These are phyloP conservation scores for Anisognathus igniventris DNA, from an alignment of 2,797 vertebrate genomes.

Conservation along the genomic window DNA sequence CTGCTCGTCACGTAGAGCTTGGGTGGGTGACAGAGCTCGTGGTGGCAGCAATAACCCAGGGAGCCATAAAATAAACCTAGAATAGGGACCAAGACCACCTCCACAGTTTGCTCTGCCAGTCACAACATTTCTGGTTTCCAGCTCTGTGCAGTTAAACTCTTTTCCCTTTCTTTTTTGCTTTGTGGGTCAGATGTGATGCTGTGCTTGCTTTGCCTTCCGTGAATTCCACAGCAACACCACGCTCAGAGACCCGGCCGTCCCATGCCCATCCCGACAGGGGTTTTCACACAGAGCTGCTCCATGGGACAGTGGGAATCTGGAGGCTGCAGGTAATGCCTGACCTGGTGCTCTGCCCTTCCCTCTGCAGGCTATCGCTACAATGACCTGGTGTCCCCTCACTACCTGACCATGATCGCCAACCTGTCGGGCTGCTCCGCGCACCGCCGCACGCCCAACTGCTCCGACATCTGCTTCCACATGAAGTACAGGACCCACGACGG, in stretches of 20 bases:
- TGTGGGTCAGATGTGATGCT: neutral
- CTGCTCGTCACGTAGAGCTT: conserved; percentile 22
- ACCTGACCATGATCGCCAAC: conserved; percentile 73
- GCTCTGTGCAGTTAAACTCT: neutral
- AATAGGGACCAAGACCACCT: neutral
- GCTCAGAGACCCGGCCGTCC: fast-evolving
- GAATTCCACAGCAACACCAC: fast-evolving
- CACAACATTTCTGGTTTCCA: neutral
- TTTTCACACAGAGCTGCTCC: neutral
- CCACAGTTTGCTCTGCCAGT: neutral
- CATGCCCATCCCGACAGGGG: fast-evolving
- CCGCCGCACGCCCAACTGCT: conserved; percentile 68
- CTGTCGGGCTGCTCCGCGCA: conserved; percentile 72
- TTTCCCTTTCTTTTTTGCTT: neutral
- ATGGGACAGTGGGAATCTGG: fast-evolving
- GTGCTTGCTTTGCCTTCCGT: neutral
- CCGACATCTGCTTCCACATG: conserved; percentile 71
- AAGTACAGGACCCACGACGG: conserved; percentile 69
- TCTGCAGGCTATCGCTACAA: conserved; percentile 70
- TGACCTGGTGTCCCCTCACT: conserved; percentile 71
- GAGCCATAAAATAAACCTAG: neutral
- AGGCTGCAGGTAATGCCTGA: neutral
- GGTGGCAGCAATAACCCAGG: neutral
- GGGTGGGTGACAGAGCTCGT: neutral
- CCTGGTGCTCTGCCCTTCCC: neutral